Percentiles rank a stretch among this genome's conserved stretches.
Conservation (phyloP, 2,888 invertebrate species). For the Caenorhabditis sinica region DNA sequence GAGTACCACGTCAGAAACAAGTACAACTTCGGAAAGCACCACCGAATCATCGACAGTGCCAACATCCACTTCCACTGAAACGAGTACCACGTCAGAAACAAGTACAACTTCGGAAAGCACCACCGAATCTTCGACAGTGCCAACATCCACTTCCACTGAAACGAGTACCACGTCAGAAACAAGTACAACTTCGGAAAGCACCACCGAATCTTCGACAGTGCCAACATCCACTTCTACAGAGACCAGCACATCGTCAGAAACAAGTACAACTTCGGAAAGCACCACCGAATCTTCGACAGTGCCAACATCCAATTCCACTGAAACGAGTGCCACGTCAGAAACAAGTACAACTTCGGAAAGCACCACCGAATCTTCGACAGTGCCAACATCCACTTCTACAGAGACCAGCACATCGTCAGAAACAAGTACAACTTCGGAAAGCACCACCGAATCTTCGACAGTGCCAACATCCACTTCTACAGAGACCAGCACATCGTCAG, state of each 20-base stretch:
- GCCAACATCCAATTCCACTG: background rate
- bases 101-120: background rate
- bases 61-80: background rate
- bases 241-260: background rate
- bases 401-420: background rate
- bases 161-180: background rate
- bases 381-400: background rate
- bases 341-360: background rate
- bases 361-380: background rate
- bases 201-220: background rate
- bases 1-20: background rate
- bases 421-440: background rate
- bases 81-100: background rate
- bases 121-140: background rate
- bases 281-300: background rate
- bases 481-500: background rate
- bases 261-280: background rate
- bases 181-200: background rate
- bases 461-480: background rate
- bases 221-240: background rate
- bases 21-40: background rate
- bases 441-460: background rate
- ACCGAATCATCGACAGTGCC: background rate
- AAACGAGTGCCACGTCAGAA: background rate
- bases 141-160: background rate